These are phyloP conservation scores for Melieria picta DNA, from an alignment of 2,888 invertebrate species.

Conservation along the genomic window DNA sequence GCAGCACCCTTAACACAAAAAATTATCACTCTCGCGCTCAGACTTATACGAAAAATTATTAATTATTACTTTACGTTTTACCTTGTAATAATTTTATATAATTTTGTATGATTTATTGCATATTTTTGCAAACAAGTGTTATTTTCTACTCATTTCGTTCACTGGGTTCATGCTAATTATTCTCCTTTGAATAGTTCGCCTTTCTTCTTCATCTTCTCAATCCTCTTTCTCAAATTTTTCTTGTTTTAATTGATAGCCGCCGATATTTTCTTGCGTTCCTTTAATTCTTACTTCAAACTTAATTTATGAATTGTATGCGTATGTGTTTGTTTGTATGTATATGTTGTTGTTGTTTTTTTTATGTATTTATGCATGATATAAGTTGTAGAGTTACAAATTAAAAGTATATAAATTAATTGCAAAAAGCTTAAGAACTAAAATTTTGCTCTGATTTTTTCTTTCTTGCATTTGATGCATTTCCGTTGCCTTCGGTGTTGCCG, in stretches of 20 bases:
- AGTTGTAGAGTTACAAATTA: conserved; percentile 11
- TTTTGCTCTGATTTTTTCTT: conserved; percentile 11
- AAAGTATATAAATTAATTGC: conserved; percentile 18
- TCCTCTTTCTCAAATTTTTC: too few relatives aligned
- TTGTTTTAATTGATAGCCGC: conserved; percentile 8
- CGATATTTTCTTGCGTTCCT: background rate
- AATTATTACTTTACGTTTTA: conserved; percentile 36
- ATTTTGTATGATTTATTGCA: conserved; percentile 13
- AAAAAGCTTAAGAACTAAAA: conserved; percentile 27
- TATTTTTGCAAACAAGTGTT: too few relatives aligned
- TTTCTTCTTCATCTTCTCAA: too few relatives aligned
- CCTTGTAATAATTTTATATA: conserved; percentile 42
- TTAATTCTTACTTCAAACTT: conserved; percentile 5
- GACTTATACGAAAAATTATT: conserved; percentile 63
- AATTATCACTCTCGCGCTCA: conserved; percentile 65
- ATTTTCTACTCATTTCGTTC: too few relatives aligned
- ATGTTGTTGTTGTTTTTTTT: background rate
- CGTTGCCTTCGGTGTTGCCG: background rate
- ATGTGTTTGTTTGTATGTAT: background rate
- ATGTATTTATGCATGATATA: conserved; percentile 7
- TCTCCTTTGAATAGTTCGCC: too few relatives aligned
- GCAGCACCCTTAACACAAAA: conserved; percentile 64
- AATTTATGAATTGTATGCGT: background rate
- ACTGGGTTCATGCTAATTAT: too few relatives aligned
- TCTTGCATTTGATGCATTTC: background rate